These are phyloP conservation scores for Lasiurus cinereus DNA, from an alignment of 2,113 vertebrate genomes.

Conservation along the genomic window DNA sequence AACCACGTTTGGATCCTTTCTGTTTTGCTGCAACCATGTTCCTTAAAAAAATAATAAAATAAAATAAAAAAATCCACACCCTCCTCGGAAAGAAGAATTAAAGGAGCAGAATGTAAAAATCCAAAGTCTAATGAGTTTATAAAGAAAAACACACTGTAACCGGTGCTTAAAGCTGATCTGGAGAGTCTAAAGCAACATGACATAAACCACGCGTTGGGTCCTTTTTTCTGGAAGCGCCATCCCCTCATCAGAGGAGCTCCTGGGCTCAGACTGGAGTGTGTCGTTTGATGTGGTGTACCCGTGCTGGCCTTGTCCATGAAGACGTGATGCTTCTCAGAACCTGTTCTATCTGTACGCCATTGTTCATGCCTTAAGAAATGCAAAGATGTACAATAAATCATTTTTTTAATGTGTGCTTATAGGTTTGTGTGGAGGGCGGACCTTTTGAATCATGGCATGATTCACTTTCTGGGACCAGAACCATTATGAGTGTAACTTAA, in stretches of 20 bases:
- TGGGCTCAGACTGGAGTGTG: conserved; percentile 82
- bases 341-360: conserved; percentile 86
- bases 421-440: conserved; percentile 84
- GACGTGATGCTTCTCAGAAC: conserved; percentile 83
- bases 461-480: conserved; percentile 81
- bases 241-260: conserved; percentile 73
- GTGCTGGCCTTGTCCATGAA: conserved; percentile 83
- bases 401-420: conserved; percentile 87
- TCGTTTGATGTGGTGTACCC: conserved; percentile 82
- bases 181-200: conserved; percentile 74
- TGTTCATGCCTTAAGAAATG: conserved; percentile 91
- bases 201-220: conserved; percentile 60
- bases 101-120: conserved; percentile 85
- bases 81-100: conserved; percentile 79
- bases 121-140: conserved; percentile 84
- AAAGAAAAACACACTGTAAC: conserved; percentile 79
- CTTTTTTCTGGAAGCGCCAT: conserved; percentile 69
- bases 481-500: conserved; percentile 65
- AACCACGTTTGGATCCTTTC: conserved; percentile 89
- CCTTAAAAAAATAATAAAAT: conserved; percentile 75
- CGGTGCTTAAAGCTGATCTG: conserved; percentile 87
- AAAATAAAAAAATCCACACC: conserved; percentile 78
- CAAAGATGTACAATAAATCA: conserved; percentile 88
- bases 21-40: conserved; percentile 89
- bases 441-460: conserved; percentile 88